Evolutionary conservation across 2,888 invertebrate species (phyloP).

Genomic region (Phasia obesa): DNA sequence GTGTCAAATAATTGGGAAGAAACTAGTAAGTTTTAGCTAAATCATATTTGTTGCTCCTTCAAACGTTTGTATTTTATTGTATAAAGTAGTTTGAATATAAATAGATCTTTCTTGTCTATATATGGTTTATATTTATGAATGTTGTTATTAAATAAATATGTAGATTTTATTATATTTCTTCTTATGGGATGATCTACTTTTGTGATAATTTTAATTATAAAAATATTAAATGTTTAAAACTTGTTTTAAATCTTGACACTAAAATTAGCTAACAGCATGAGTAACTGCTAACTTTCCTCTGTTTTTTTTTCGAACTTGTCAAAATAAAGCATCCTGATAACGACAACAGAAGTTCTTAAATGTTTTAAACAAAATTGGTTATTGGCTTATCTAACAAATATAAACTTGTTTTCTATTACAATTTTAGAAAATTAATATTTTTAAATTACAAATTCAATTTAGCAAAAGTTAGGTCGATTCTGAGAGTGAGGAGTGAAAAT

Average conservation of each 20-base stretch:
- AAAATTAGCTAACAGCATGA: constrained; percentile 48
- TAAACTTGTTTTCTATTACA: not conserved
- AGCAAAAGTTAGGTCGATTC: no score
- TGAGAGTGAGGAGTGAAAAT: no score
- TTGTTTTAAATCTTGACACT: constrained; percentile 14
- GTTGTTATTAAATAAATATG: constrained; percentile 37
- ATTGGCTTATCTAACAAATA: constrained; percentile 6
- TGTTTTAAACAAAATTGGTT: constrained; percentile 9
- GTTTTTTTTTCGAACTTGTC: not conserved
- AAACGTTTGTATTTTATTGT: constrained; percentile 46
- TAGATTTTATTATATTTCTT: constrained; percentile 65
- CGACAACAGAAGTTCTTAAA: constrained; percentile 6
- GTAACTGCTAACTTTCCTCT: constrained; percentile 10
- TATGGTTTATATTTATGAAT: constrained; percentile 50
- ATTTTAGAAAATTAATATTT: no score
- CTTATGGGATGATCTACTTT: constrained; percentile 75
- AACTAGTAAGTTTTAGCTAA: constrained; percentile 75
- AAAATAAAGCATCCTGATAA: not conserved
- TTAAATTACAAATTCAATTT: no score
- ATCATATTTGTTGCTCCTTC: constrained; percentile 14
- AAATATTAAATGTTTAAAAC: constrained; percentile 6
- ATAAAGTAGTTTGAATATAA: constrained; percentile 48
- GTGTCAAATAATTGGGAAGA: constrained; percentile 56
- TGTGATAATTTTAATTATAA: constrained; percentile 25
- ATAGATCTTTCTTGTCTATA: constrained; percentile 50